Base-by-base conservation (phyloP, 2,888 invertebrate species). In the Herminia tarsipennalis region DNA sequence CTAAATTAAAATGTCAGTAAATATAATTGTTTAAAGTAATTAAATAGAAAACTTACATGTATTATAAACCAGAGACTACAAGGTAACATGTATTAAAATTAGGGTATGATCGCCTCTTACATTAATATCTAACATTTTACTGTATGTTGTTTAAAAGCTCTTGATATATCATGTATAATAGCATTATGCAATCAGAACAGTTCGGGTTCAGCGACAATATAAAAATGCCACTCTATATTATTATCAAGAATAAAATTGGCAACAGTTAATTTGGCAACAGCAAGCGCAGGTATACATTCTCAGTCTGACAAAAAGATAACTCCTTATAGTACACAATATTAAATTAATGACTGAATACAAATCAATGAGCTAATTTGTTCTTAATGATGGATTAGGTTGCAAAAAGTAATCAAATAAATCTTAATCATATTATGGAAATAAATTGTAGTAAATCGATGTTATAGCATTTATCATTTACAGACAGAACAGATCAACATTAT, bases 191-290 rank as follows among this genome's bases (percentile, higher is more conserved):
- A 43, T 46, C 35, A 29, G 36, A 50, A 43, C 34, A 29, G n/a
- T n/a, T n/a, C n/a, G n/a, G 48, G 32, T 25, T 34, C 41, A 45
- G 37, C 33, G 39, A 36, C 35, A 34, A 40, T 44, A 56, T 50
- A 54, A 45, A 41, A 50, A 52, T 42, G 44, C 55, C 56, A 66
- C 56, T n/a, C 20, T 53, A 39, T 44, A 53, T 41, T 36, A 52
- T 48, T 55, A 57, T 59, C 42, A 50, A 51, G 48, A 57, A 57
- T 56, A 60, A 52, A 73, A 77, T 84, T 84, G 83, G 81, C 81
- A 81, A 77, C 78, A 49, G 66, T 71, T 63, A 70, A 70, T 82
- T 85, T 85, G 83, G 85, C 85, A 79, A 73, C 70, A 73, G 70
- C 66, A 81, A 79, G 75, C 73, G 65, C 56, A 69, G 60, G 62